These are phyloP conservation scores for Sebastolobus altivelis DNA, from an alignment of 2,797 vertebrate genomes.

Conservation along the genomic window DNA sequence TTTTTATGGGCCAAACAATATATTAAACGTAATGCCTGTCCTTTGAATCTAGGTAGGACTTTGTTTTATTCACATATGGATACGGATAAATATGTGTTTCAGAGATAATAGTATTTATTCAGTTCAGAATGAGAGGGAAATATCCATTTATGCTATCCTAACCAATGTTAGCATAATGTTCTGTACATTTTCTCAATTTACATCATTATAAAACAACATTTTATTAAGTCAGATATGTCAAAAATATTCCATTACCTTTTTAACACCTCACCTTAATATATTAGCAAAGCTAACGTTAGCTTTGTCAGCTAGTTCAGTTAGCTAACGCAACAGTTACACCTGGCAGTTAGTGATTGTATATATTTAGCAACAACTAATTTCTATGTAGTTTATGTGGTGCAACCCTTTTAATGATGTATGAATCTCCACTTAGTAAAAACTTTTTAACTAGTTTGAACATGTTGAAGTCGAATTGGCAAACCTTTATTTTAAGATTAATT, in stretches of 20 bases:
- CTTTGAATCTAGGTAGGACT: not conserved
- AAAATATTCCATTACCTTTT: not conserved
- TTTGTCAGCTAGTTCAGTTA: not conserved
- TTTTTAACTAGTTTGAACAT: not conserved
- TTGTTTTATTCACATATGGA: constrained; percentile 3
- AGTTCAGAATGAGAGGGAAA: not conserved
- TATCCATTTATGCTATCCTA: not conserved
- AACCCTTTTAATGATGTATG: not conserved
- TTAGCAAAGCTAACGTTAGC: not conserved
- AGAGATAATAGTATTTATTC: not conserved
- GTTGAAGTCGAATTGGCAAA: not conserved
- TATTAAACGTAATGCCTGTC: not conserved
- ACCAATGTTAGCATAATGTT: not conserved
- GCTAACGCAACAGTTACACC: not conserved
- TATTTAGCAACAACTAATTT: not conserved
- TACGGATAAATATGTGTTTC: not conserved
- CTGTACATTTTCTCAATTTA: not conserved
- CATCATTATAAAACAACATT: not conserved
- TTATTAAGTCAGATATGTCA: not conserved
- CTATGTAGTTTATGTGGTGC: not conserved
- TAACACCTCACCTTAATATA: not conserved
- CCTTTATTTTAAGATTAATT: not conserved
- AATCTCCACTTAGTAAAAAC: not conserved
- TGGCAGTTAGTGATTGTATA: not conserved
- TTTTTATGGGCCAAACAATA: not conserved